Conservation (phyloP, 2,113 vertebrate species). For the Tyto alba region DNA sequence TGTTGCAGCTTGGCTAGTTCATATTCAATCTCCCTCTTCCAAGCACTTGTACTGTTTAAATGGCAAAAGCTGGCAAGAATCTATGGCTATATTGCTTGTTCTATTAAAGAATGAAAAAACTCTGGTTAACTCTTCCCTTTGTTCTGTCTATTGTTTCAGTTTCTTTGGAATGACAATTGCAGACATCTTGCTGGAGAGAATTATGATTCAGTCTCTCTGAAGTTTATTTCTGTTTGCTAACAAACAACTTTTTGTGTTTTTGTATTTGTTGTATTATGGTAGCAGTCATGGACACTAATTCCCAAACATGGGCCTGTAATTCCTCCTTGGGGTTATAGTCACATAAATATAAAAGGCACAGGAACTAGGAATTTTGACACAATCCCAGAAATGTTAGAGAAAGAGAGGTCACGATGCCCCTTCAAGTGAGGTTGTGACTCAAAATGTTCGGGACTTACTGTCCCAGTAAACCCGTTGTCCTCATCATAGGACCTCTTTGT, state of each 20-base stretch:
- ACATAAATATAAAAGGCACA: not conserved
- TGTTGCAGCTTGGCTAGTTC: not conserved
- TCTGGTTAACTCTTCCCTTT: slow-evolving; percentile 27
- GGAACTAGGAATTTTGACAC: not conserved
- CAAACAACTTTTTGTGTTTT: not conserved
- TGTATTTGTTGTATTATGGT: not conserved
- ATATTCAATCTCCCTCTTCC: not conserved
- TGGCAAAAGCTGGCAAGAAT: not conserved
- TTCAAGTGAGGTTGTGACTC: not conserved
- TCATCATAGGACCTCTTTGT: not conserved
- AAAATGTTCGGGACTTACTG: not conserved
- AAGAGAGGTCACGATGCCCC: not conserved
- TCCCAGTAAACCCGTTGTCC: slow-evolving; percentile 30
- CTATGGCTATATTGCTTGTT: not conserved
- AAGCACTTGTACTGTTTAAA: not conserved
- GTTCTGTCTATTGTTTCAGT: slow-evolving; percentile 5
- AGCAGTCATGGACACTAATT: not conserved
- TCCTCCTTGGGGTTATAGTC: not conserved
- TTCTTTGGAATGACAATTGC: slow-evolving; percentile 16
- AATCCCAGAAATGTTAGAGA: not conserved
- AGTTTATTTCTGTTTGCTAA: slow-evolving; percentile 23
- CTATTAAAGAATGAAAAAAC: not conserved
- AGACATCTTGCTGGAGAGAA: not conserved
- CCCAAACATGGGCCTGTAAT: not conserved
- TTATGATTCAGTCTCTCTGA: not conserved